Percentiles rank a stretch among this genome's conserved stretches.
phyloP scores from a whole-genome alignment of 2,888 invertebrate species.

The Tridacna gigas region DNA sequence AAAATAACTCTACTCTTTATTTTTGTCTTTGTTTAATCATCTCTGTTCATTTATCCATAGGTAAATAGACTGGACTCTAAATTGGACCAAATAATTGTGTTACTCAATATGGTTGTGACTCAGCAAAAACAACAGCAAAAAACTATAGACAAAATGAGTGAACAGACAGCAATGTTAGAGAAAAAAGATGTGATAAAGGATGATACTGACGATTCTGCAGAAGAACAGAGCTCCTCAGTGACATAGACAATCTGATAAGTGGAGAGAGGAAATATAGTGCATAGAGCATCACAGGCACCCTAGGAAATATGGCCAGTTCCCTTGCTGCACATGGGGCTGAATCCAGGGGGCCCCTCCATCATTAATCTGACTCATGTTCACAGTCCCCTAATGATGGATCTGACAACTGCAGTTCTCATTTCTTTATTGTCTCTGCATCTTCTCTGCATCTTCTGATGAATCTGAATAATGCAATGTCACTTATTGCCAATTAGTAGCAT shows the following conservation, averaged over 20 bases:
- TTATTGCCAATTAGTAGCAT: not conserved
- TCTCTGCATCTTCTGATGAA: not conserved
- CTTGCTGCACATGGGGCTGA: too few species aligned
- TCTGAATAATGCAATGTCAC: not conserved
- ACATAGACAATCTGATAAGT: not conserved
- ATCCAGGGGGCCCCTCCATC: too few species aligned
- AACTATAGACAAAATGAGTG: slow-evolving; percentile 6
- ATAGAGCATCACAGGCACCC: too few species aligned
- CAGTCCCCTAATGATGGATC: not conserved
- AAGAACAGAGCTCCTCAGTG: slow-evolving; percentile 7
- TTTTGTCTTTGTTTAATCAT: too few species aligned
- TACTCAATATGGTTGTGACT: slow-evolving; percentile 86
- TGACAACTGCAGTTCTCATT: not conserved
- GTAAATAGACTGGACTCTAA: slow-evolving; percentile 88
- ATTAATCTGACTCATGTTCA: not conserved
- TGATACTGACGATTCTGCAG: not conserved
- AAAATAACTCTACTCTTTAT: too few species aligned
- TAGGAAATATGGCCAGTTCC: too few species aligned
- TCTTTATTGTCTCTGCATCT: not conserved
- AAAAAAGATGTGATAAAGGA: not conserved
- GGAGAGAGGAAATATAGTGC: too few species aligned
- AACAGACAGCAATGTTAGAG: slow-evolving; percentile 5
- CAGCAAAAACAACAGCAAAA: slow-evolving; percentile 28
- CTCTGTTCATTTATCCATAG: slow-evolving; percentile 81
- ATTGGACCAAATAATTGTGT: slow-evolving; percentile 88